A percentile compares a stretch with the other conserved stretches of the same genome.
These are phyloP conservation scores for Philypnodon macrostomus DNA, from an alignment of 2,797 vertebrate genomes.

Conservation along the genomic window DNA sequence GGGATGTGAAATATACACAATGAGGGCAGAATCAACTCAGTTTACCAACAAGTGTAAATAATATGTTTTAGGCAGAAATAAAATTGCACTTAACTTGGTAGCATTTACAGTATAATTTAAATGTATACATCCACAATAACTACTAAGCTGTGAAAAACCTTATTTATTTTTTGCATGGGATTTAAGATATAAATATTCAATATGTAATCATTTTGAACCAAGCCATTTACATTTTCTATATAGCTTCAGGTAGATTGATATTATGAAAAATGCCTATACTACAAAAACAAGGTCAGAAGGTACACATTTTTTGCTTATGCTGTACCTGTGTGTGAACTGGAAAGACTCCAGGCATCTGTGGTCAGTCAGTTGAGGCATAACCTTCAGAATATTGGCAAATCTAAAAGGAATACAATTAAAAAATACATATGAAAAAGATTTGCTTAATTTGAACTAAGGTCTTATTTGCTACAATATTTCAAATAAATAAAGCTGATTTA, in stretches of 20 bases:
- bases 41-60: constrained; percentile 5
- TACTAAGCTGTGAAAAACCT: too few species aligned
- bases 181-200: too few species aligned
- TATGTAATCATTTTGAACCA: too few species aligned
- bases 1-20: constrained; percentile 2
- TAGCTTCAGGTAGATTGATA: neutral
- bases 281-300: constrained; percentile 17
- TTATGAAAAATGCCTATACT: neutral
- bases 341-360: constrained; percentile 15
- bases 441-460: neutral
- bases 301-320: constrained; percentile 12
- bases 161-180: too few species aligned
- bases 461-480: too few species aligned
- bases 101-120: too few species aligned
- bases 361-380: constrained; percentile 23
- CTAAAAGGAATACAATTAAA: constrained; percentile 22
- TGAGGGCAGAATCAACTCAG: constrained; percentile 1
- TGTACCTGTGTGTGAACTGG: constrained; percentile 12
- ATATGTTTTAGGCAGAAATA: too few species aligned
- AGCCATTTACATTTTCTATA: too few species aligned
- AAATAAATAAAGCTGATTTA: too few species aligned
- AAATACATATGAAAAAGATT: neutral
- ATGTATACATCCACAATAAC: too few species aligned
- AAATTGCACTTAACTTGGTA: too few species aligned
- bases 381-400: constrained; percentile 22